A percentile compares a stretch with the other conserved stretches of the same genome.
Conservation (phyloP, 2,888 invertebrate genomes). For the Lymantria dispar region DNA sequence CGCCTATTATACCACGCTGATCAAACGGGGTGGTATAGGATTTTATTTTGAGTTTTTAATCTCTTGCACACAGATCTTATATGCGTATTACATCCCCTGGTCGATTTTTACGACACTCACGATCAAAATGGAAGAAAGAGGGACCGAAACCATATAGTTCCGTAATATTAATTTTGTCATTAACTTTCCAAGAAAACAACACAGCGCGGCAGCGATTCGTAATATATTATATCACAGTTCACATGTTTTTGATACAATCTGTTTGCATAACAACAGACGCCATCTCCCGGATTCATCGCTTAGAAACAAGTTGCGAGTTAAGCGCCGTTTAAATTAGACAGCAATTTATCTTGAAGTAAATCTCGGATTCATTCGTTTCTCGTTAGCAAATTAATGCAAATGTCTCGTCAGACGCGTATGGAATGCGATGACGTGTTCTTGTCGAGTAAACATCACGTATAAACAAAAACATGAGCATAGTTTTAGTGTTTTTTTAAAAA, state of each 20-base stretch:
- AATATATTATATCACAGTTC: conserved; percentile 19
- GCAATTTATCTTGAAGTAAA: conserved; percentile 52
- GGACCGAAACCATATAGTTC: not conserved
- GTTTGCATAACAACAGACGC: conserved; percentile 37
- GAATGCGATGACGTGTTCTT: conserved; percentile 51
- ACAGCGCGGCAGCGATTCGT: conserved; percentile 1
- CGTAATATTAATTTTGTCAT: not conserved
- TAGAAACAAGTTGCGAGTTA: conserved; percentile 49
- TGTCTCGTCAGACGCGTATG: conserved; percentile 38
- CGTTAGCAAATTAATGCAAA: conserved; percentile 67
- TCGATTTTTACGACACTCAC: too few species aligned
- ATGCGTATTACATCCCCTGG: too few species aligned
- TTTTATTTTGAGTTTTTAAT: too few species aligned
- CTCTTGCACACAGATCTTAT: too few species aligned
- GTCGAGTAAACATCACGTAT: conserved; percentile 39
- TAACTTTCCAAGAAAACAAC: conserved; percentile 8
- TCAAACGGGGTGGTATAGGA: too few species aligned
- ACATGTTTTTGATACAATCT: conserved; percentile 20
- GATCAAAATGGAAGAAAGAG: not conserved
- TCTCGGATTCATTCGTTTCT: conserved; percentile 52
- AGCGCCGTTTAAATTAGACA: conserved; percentile 55
- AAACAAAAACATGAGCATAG: conserved; percentile 47
- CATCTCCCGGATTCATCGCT: conserved; percentile 44
- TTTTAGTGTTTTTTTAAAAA: conserved; percentile 24
- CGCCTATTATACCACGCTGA: too few species aligned